Evolutionary conservation across 2,888 invertebrate species (phyloP).

Genomic region (Eristalinus aeneus): DNA sequence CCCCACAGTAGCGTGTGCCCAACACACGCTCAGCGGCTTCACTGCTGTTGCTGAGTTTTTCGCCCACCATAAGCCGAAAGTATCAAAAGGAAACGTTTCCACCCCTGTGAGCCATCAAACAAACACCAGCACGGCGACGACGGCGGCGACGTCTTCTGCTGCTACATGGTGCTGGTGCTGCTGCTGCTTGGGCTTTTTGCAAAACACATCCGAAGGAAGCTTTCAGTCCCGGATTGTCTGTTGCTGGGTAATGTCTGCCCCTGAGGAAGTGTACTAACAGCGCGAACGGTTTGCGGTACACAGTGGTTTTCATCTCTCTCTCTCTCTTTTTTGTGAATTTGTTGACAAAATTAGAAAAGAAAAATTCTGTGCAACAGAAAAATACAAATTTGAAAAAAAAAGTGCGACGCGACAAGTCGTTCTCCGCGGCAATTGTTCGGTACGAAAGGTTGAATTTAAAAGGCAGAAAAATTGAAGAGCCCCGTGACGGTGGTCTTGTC

Average conservation of each 20-base stretch:
- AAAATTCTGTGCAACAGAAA: background rate
- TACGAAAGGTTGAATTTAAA: constrained; percentile 1
- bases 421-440: background rate
- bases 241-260: constrained; percentile 78
- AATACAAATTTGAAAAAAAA: constrained; percentile 24
- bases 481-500: constrained; percentile 19
- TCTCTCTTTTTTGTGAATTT: constrained; percentile 41
- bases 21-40: background rate
- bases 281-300: constrained; percentile 68
- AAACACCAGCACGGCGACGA: constrained; percentile 38
- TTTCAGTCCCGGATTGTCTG: constrained; percentile 81
- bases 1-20: background rate
- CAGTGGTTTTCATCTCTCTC: constrained; percentile 50
- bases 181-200: constrained; percentile 62
- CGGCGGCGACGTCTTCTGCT: background rate
- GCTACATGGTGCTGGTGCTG: background rate
- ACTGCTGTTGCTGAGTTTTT: constrained; percentile 21
- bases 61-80: constrained; percentile 45
- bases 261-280: constrained; percentile 49
- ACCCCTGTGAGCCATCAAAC: constrained; percentile 47
- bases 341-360: constrained; percentile 65
- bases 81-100: constrained; percentile 18
- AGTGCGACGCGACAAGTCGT: background rate
- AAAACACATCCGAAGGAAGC: constrained; percentile 75
- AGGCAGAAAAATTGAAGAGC: constrained; percentile 7